Percentiles rank a stretch among this genome's conserved stretches.
Conservation (phyloP, 2,797 vertebrate genomes). For the Coregonus sp. region DNA sequence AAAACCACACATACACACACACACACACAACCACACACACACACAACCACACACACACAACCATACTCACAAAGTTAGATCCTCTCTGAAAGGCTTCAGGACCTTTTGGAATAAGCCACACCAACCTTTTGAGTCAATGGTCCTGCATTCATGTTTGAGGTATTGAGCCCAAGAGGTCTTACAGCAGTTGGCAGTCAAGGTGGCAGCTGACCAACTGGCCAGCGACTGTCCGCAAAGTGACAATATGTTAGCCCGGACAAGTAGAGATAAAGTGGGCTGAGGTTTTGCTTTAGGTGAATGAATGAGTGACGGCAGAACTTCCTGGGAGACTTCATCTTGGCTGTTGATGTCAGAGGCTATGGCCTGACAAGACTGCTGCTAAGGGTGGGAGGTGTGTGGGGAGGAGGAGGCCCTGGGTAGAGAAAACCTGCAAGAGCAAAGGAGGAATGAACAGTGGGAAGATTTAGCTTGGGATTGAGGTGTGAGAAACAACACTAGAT, state of each 20-base stretch:
- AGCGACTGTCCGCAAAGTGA: constrained; percentile 44
- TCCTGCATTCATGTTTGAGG: constrained; percentile 50
- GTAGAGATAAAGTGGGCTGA: constrained; percentile 59
- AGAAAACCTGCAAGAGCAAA: constrained; percentile 79
- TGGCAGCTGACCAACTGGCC: constrained; percentile 31
- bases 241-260: constrained; percentile 77
- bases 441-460: not conserved
- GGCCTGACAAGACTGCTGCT: constrained; percentile 46
- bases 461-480: not conserved
- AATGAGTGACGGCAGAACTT: constrained; percentile 52
- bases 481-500: not conserved
- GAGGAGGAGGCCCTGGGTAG: constrained; percentile 75
- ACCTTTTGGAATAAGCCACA: constrained; percentile 42
- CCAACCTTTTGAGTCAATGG: constrained; percentile 16
- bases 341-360: constrained; percentile 59
- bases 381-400: constrained; percentile 57
- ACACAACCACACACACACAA: constrained; percentile 24
- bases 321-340: constrained; percentile 62
- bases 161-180: constrained; percentile 52
- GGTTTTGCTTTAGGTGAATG: constrained; percentile 57
- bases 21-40: constrained; percentile 17
- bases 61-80: constrained; percentile 29
- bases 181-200: constrained; percentile 51
- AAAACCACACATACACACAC: no score
- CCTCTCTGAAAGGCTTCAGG: constrained; percentile 43